Evolutionary conservation across 2,113 vertebrate genomes (phyloP).

Genomic region (Apteryx mantelli): DNA sequence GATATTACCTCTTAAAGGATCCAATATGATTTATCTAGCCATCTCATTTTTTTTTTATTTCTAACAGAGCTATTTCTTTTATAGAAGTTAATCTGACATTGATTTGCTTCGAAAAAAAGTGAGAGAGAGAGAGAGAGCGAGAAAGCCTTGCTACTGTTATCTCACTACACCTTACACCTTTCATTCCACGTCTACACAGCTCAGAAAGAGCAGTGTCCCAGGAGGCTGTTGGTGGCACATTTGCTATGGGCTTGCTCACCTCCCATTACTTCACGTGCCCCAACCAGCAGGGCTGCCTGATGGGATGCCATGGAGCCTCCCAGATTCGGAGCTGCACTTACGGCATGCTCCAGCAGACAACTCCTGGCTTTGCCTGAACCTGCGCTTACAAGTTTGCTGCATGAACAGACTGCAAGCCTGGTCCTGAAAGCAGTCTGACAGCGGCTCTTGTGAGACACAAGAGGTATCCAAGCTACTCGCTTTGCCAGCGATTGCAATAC

Average conservation of each 20-base stretch:
- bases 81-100: slow-evolving; percentile 3
- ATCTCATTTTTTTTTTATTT: not conserved
- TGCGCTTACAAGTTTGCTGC: accelerated
- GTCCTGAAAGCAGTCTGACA: accelerated
- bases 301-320: accelerated
- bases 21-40: not conserved
- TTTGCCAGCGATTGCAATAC: accelerated
- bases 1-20: not conserved
- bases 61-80: not conserved
- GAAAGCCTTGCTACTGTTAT: not conserved
- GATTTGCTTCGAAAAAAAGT: not conserved
- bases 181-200: not conserved
- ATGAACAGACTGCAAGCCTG: accelerated
- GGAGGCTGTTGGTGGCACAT: not conserved
- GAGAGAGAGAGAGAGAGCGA: not conserved
- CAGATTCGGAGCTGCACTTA: not conserved
- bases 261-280: not conserved
- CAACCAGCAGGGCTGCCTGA: accelerated
- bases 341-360: accelerated
- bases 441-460: accelerated
- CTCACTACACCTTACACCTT: not conserved
- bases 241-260: not conserved
- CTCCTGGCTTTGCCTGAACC: accelerated
- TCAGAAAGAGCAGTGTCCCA: not conserved
- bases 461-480: accelerated